phyloP scores from a whole-genome alignment of 37 sponge, comb jelly and placozoan species.

The Spongilla lacustris region DNA sequence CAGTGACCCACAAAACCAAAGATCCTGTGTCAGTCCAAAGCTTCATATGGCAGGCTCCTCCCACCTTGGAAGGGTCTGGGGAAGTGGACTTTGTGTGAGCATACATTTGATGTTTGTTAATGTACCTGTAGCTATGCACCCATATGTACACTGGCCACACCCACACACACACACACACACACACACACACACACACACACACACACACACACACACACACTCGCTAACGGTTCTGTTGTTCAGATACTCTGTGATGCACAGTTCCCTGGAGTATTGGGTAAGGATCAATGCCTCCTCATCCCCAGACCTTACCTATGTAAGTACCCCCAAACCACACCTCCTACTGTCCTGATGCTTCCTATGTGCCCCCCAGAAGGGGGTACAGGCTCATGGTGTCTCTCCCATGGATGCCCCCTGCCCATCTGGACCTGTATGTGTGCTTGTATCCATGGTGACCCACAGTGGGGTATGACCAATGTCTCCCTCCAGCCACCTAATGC shows the following conservation, averaged over 20 bases:
- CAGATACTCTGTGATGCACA: background rate
- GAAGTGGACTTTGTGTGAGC: background rate
- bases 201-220: background rate
- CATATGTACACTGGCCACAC: too few relatives aligned
- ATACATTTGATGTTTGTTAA: too few relatives aligned
- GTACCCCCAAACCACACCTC: background rate
- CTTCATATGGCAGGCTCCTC: background rate
- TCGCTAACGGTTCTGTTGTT: background rate
- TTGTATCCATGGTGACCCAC: background rate
- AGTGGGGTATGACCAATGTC: background rate
- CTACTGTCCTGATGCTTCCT: background rate
- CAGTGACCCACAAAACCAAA: background rate
- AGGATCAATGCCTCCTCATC: conserved; percentile 1
- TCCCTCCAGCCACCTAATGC: background rate
- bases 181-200: background rate
- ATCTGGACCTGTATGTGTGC: background rate
- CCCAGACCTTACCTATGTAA: background rate
- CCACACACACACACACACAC: background rate
- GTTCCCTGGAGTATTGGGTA: background rate
- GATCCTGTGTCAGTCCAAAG: background rate
- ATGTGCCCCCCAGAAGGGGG: background rate
- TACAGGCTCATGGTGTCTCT: background rate
- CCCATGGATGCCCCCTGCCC: background rate
- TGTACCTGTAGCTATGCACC: too few relatives aligned
- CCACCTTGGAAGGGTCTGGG: background rate